phyloP scores from a whole-genome alignment of 2,888 invertebrate species.

The Melitaea athalia region DNA sequence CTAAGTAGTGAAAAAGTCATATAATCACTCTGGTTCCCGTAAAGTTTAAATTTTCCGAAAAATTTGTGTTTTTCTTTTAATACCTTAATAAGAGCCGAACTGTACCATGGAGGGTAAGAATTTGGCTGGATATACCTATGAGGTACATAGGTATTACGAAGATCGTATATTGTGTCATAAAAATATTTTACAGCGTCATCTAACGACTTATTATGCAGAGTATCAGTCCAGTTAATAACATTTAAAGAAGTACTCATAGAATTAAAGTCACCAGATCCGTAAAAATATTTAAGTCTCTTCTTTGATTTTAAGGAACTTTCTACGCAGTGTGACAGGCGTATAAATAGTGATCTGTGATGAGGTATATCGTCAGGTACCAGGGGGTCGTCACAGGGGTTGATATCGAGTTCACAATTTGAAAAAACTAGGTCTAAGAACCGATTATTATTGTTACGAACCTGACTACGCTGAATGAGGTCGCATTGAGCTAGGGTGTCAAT shows the following conservation, averaged over 20 bases:
- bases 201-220: background rate
- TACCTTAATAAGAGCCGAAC: slow-evolving; percentile 14
- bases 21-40: slow-evolving; percentile 19
- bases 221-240: slow-evolving; percentile 12
- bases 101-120: slow-evolving; percentile 23
- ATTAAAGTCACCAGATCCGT: background rate
- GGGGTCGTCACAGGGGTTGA: background rate
- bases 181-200: slow-evolving; percentile 11
- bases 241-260: slow-evolving; percentile 4
- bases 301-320: no score
- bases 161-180: slow-evolving; percentile 12
- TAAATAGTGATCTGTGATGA: slow-evolving; percentile 14
- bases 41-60: slow-evolving; percentile 23
- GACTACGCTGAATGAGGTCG: slow-evolving; percentile 2
- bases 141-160: slow-evolving; percentile 13
- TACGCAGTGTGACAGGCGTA: background rate
- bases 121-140: background rate
- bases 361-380: slow-evolving; percentile 10
- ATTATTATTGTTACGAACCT: slow-evolving; percentile 1
- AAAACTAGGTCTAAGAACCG: slow-evolving; percentile 16
- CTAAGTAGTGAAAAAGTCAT: slow-evolving; percentile 8
- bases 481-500: slow-evolving; percentile 14
- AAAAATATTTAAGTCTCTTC: no score
- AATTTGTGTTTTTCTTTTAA: slow-evolving; percentile 7
- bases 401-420: slow-evolving; percentile 6